These are phyloP conservation scores for Panagrolaimus sp. DNA, from an alignment of 1,140 invertebrate genomes.

Conservation along the genomic window DNA sequence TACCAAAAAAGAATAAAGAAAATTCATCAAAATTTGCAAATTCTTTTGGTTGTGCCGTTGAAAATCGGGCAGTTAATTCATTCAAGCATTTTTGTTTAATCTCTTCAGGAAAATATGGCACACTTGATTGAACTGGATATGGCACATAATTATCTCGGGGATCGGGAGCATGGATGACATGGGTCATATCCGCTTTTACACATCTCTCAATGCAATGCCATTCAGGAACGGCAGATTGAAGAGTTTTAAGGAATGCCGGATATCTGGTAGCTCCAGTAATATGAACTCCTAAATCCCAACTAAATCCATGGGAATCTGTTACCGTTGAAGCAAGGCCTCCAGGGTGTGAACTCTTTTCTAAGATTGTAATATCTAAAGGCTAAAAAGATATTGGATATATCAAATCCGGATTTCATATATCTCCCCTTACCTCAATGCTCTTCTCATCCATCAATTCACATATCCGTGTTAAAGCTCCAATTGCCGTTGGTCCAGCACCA, in stretches of 20 bases:
- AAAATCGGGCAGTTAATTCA: slow-evolving; percentile 23
- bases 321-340: slow-evolving; percentile 40
- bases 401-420: background rate
- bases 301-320: slow-evolving; percentile 33
- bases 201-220: slow-evolving; percentile 31
- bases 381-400: background rate
- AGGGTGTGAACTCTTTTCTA: slow-evolving; percentile 33
- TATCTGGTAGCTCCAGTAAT: slow-evolving; percentile 33
- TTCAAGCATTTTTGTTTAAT: slow-evolving; percentile 35
- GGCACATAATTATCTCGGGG: slow-evolving; percentile 30
- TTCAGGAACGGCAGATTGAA: slow-evolving; percentile 31
- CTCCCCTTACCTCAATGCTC: background rate
- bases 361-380: slow-evolving; percentile 18
- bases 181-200: slow-evolving; percentile 39
- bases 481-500: slow-evolving; percentile 29
- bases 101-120: slow-evolving; percentile 37
- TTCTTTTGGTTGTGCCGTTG: slow-evolving; percentile 2
- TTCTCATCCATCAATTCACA: background rate
- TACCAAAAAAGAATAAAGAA: slow-evolving; percentile 29
- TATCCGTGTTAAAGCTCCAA: slow-evolving; percentile 24
- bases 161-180: slow-evolving; percentile 22
- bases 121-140: slow-evolving; percentile 43
- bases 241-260: slow-evolving; percentile 28
- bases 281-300: slow-evolving; percentile 44
- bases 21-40: slow-evolving; percentile 38